Evolutionary conservation across 2,888 invertebrate species (phyloP), one percentile per base, ranked within the genome.

Genomic region (Catonia carolina): DNA sequence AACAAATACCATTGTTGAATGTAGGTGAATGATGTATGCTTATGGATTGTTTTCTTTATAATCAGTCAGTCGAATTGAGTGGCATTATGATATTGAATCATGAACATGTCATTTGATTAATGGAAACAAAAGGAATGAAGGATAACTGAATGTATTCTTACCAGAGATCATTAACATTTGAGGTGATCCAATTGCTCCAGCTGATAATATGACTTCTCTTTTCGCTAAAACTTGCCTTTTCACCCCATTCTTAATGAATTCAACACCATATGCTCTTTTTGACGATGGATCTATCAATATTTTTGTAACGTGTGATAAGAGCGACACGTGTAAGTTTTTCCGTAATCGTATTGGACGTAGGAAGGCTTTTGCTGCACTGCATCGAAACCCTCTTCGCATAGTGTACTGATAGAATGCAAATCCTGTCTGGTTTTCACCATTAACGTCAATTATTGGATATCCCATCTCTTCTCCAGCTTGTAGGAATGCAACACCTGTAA

Each of bases 391-490:
- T 55, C 91, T 76, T 56, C 92, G 75, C 81, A 92, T 89, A n/a
- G 91, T 93, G 69, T 83, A 90, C 72, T 93, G 93, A 67, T 84
- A 92, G 69, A 91, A 83, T 1, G 85, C 84, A 69, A 87, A 91
- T 6, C 91, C 93, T 0, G 92, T 90, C 71, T 93, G 93, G 66
- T 87, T 81, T 0, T 79, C 86, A 0, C 91, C 92, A 69, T 94
- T 94, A 1, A 90, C 79, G 72, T 94, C 94, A 1, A 85, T 71
- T 55, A 90, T 82, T 56, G 90, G 88, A 73, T 92, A 93, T 20
- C 92, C 92, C 86, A 91, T 87, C 72, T 93, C 92, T 70, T 89
- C 84, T n/a, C 87, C 92, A 0, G 91, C 92, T 75, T 92, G 87
- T 1, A 93, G 73, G 66, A 92, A 89, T 0, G 91, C 90, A 0